Percentiles rank a stretch among this genome's conserved stretches.
Conservation (phyloP, 2,797 vertebrate genomes). For the Champsocephalus esox region DNA sequence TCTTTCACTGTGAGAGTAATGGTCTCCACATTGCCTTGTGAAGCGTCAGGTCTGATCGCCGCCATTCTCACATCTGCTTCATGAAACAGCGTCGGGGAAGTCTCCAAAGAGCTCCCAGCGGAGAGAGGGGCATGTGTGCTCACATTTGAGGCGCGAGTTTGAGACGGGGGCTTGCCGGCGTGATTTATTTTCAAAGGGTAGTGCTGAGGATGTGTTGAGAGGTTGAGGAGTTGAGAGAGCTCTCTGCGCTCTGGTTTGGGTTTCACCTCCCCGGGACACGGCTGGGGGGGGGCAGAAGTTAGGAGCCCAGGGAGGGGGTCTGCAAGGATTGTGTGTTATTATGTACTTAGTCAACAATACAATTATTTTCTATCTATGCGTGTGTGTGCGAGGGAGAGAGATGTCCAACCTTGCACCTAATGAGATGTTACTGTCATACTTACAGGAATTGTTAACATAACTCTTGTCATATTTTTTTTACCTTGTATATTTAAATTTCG, state of each 20-base stretch:
- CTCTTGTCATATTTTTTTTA: conserved; percentile 22
- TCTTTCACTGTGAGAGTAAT: conserved; percentile 58
- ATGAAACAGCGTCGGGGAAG: conserved; percentile 71
- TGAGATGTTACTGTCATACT: conserved; percentile 5
- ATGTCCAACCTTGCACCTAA: neutral
- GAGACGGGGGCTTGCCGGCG: conserved; percentile 64
- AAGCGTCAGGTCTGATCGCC: conserved; percentile 62
- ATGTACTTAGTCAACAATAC: conserved; percentile 64
- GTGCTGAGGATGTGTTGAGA: conserved; percentile 82
- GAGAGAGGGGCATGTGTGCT: conserved; percentile 74
- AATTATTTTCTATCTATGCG: conserved; percentile 32
- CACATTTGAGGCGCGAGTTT: conserved; percentile 71
- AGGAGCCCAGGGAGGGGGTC: conserved; percentile 15
- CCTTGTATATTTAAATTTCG: conserved; percentile 10
- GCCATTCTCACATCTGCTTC: conserved; percentile 82
- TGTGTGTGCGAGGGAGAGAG: neutral
- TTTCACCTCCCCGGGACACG: conserved; percentile 76
- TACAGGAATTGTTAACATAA: conserved; percentile 24
- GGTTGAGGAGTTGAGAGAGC: conserved; percentile 81
- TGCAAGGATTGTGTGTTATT: conserved; percentile 52
- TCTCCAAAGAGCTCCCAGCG: conserved; percentile 70
- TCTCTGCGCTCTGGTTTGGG: conserved; percentile 72
- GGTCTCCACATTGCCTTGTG: conserved; percentile 55
- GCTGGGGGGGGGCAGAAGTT: conserved; percentile 55
- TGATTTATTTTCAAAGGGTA: conserved; percentile 83